Evolutionary conservation across 30 jellyfish, hydroid and myxozoan species (phyloP).

Genomic region (Hydra vulgaris): DNA sequence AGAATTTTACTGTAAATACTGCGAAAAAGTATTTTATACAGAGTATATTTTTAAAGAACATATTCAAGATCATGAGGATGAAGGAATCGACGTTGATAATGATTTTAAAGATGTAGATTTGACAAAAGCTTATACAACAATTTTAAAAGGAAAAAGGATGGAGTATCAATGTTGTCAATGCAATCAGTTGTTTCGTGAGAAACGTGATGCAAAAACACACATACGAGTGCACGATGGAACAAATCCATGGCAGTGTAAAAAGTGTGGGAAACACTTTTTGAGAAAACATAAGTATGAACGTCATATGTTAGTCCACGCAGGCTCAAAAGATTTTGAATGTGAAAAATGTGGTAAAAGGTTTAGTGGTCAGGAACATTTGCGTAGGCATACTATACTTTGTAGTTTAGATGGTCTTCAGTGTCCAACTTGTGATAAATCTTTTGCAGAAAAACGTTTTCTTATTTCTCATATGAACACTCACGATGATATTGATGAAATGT

Average conservation of each 20-base stretch:
- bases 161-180: constrained; percentile 28
- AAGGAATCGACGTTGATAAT: constrained; percentile 8
- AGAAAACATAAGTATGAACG: constrained; percentile 19
- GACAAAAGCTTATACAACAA: not conserved
- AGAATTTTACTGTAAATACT: constrained; percentile 8
- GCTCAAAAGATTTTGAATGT: constrained; percentile 19
- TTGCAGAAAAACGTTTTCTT: constrained; percentile 8
- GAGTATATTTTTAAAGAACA: constrained; percentile 25
- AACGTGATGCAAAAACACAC: constrained; percentile 28
- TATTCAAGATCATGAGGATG: constrained; percentile 28
- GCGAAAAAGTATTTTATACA: constrained; percentile 25
- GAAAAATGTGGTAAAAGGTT: constrained; percentile 16
- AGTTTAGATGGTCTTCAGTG: constrained; percentile 12
- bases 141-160: constrained; percentile 2
- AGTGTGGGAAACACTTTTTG: constrained; percentile 26
- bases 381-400: constrained; percentile 16
- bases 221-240: constrained; percentile 24
- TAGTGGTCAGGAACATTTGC: constrained; percentile 25
- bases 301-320: constrained; percentile 14
- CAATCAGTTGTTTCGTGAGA: constrained; percentile 13
- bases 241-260: constrained; percentile 31
- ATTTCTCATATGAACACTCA: constrained; percentile 12
- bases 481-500: constrained; percentile 9
- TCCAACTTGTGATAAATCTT: constrained; percentile 6
- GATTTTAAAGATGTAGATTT: constrained; percentile 9